A percentile compares a stretch with the other conserved stretches of the same genome.
Evolutionary conservation across 1,140 invertebrate species (phyloP).

Genomic region (Ptiloglossa arizonensis): DNA sequence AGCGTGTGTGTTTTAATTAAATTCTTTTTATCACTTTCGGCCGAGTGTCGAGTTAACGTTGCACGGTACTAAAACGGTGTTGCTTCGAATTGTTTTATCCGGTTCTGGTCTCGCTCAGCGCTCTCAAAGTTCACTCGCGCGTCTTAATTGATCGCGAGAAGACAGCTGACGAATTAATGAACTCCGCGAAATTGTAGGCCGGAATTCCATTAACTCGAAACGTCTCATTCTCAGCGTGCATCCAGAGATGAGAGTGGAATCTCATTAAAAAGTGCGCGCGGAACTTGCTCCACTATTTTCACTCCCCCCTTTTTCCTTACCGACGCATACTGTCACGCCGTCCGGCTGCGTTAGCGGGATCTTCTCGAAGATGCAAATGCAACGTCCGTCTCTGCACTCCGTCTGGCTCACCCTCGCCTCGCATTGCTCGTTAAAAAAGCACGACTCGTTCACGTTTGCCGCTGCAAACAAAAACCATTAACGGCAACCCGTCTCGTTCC

Average conservation of each 20-base stretch:
- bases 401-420: slow-evolving; percentile 86
- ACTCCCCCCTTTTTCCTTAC: slow-evolving; percentile 79
- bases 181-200: slow-evolving; percentile 19
- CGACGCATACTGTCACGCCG: slow-evolving; percentile 86
- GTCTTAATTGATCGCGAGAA: slow-evolving; percentile 28
- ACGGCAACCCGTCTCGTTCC: neutral
- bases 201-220: slow-evolving; percentile 43
- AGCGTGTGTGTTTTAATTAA: too few species aligned
- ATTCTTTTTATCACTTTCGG: too few species aligned
- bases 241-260: slow-evolving; percentile 5
- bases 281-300: neutral
- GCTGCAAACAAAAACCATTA: slow-evolving; percentile 80
- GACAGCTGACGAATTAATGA: slow-evolving; percentile 39
- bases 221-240: neutral
- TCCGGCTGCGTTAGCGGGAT: slow-evolving; percentile 85
- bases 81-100: neutral
- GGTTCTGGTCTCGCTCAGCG: neutral
- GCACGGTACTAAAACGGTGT: too few species aligned
- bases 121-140: too few species aligned
- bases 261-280: slow-evolving; percentile 36
- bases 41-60: neutral
- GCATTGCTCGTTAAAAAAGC: slow-evolving; percentile 91
- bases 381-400: slow-evolving; percentile 89
- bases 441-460: slow-evolving; percentile 89
- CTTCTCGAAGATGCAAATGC: slow-evolving; percentile 90